Base-by-base conservation (phyloP, 2,888 invertebrate genomes). In the Carpatolechia fugitivella region DNA sequence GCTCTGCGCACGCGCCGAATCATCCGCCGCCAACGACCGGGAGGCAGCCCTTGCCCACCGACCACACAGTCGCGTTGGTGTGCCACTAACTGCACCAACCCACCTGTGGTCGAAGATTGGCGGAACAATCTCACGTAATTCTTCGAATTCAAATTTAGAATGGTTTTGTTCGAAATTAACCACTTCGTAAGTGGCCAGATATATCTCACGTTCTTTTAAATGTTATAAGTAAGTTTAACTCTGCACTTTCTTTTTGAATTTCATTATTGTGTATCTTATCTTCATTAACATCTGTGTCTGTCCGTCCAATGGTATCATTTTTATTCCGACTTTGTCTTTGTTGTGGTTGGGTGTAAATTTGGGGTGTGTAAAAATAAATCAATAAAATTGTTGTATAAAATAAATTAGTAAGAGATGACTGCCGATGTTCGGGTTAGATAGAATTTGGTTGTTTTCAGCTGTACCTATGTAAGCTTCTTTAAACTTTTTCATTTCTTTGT, bases 1-100 rank as follows among this genome's bases (percentile, higher is more conserved):
- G 96, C 95, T 82, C 92, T 94, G 79, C 93, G 98, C 68, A 93
- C 93, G 65, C 92, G 97, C 60, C 93, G 94, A 66, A 93, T 98
- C 55, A 84, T 95, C 63, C 94, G 94, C 68, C 94, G 95, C 66
- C 94, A 96, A 54, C 91, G 95, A 58, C 91, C 95, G 11, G 96
- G 96, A 11, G 98, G 98, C 8, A 91, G 93, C 29, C 91, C 94
- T 5, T 98, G 98, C 88, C 96, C 96, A 5, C 94, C 96, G 10
- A 92, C 97, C 54, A 92, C 94, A 62, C 95, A 97, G 75, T 95
- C 96, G 14, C 94, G 96, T 74, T 97, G 97, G 97, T 97, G 97
- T 78, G 96, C 97, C 56, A 94, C 95, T 58, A 87, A 89, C 78
- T 89, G 89, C 74, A 84, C 88, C 16, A 66, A 64, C 44, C 63